phyloP scores from a whole-genome alignment of 2,888 invertebrate species.

The Trichopoda pennipes region DNA sequence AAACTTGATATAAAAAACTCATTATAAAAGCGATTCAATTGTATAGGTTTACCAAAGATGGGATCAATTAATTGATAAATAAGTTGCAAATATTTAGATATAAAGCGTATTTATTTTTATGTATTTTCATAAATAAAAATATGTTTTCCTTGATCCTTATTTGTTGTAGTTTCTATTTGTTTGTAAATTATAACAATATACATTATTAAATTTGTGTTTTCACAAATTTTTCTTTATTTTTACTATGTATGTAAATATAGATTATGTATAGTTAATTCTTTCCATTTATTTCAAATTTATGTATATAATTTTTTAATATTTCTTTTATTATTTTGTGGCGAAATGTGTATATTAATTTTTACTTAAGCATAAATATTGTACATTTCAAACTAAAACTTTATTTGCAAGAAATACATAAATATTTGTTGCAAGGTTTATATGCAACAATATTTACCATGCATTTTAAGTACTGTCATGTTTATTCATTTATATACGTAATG shows the following conservation, averaged over 20 bases:
- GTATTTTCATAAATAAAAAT: slow-evolving; percentile 57
- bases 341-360: slow-evolving; percentile 59
- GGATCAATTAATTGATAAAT: slow-evolving; percentile 46
- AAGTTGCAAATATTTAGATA: slow-evolving; percentile 60
- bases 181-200: slow-evolving; percentile 65
- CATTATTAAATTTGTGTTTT: slow-evolving; percentile 41
- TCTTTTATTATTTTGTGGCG: slow-evolving; percentile 30
- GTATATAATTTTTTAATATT: slow-evolving; percentile 1
- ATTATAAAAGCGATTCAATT: slow-evolving; percentile 15
- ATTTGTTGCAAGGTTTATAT: not conserved
- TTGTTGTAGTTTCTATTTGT: slow-evolving; percentile 62
- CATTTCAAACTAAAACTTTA: slow-evolving; percentile 41
- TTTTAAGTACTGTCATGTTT: not conserved
- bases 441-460: slow-evolving; percentile 10
- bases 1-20: slow-evolving; percentile 15
- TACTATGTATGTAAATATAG: slow-evolving; percentile 65
- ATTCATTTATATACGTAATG: not conserved
- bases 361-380: slow-evolving; percentile 63
- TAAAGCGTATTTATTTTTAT: slow-evolving; percentile 61
- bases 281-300: slow-evolving; percentile 73
- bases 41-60: slow-evolving; percentile 48
- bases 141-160: slow-evolving; percentile 61
- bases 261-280: slow-evolving; percentile 69
- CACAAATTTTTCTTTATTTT: slow-evolving; percentile 46
- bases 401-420: slow-evolving; percentile 21